Evolutionary conservation across 2,888 invertebrate species (phyloP), one percentile per base, ranked within the genome.

Genomic region (Limnephilus lunatus): DNA sequence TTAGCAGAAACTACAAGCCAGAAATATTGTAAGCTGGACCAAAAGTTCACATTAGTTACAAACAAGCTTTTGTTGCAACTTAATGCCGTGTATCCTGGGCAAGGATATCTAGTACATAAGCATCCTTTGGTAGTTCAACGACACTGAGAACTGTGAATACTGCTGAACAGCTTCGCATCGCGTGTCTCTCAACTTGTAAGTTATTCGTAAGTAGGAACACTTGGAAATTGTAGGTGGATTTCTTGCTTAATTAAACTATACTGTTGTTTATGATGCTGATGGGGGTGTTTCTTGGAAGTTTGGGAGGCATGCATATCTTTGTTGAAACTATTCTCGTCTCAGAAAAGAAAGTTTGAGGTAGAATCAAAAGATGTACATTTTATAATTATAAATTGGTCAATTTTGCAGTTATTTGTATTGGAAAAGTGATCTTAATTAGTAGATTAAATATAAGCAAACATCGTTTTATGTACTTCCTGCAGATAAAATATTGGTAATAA

Each of bases 211-310:
- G 68, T 68, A n/a, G n/a, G 68, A 68, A 68, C 25, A 68, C 68
- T 68, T 68, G 1, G 19, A 15, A 68, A 25, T 25, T 68, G 25
- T 25, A 9, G 68, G 9, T 25, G 9, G 25, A 68, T 68, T 68
- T 68, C 68, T 68, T 68, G 68, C 68, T 68, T 68, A 68, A 68
- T 68, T 83, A 83, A 35, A 83, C 35, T 83, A 25, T 25, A 83
- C 25, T 83, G 83, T 35, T 35, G 32, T 25, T 83, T 35, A 35
- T 35, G 15, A 48, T 4, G 48, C 3, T 48, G 1, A 15, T 48
- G 15, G 7, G 32, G 15, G 19, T 35, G 25, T n/a, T 68, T 25
- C 25, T 68, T 25, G 35, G 25, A 35, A 15, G 35, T 83, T 83
- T 32, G 3, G 35, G 35, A 83, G 35, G 25, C 2, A 15, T 25